Base-by-base conservation (phyloP, 2,888 invertebrate species). In the Mimumesa dahlbomi region DNA sequence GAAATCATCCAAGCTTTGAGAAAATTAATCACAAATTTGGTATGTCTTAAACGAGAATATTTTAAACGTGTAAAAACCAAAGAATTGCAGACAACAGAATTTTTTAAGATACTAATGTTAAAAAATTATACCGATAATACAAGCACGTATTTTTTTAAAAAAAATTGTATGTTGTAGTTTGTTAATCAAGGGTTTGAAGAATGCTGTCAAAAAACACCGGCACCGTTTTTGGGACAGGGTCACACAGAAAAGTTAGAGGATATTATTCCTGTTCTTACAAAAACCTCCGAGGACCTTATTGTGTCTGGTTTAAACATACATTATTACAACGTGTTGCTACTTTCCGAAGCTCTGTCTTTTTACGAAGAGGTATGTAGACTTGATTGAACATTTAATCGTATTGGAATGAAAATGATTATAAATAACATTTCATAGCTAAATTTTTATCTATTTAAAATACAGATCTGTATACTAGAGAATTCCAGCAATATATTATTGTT, bases 191-290 rank as follows among this genome's bases (percentile, higher is more conserved):
- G 68, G 16, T 75, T 82, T 16, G 64, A 78, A 14, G 66, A 75
- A 25, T 70, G 50, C n/a, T 43, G 43, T 22, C 58, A 77, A 50
- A 63, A 73, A 18, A 77, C 74, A 21, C 59, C 77, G n/a, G 77
- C 85, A 11, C 79, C 84, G 38, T 89, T 89, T 75, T 73, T 89
- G 29, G 81, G 81, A 2, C 81, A 87, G 68, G 69, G 50, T 6
- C 73, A 78, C 9, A 53, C 42, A 14, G 78, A 76, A 21, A 79
- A 84, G 57, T 59, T 86, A 11, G 29, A 45, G n/a, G 82, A 86
- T 34, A 62, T 77, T 16, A 40, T 86, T 42, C 57, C 69, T 3
- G 53, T 75, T 14, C 65, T 89, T n/a, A 74, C 70, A 19, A 64
- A 66, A 25, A 54, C 80, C 2, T 61, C 69, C 0, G 73, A 81